These are phyloP conservation scores for Oligia strigilis DNA, from an alignment of 2,888 invertebrate species.

Conservation along the genomic window DNA sequence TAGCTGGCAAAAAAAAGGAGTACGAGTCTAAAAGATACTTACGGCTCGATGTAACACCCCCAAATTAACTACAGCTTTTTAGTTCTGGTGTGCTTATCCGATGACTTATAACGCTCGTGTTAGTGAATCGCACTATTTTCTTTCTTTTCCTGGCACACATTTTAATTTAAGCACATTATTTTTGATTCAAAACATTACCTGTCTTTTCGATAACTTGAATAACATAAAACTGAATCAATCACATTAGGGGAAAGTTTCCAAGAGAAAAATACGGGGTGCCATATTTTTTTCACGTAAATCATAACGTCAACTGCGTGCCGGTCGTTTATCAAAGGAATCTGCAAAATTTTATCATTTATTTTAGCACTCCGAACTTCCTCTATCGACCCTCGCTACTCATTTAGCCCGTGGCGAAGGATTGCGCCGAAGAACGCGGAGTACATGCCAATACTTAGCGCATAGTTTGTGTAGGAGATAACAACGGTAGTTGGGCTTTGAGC, in stretches of 20 bases:
- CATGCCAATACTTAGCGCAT: slow-evolving; percentile 16
- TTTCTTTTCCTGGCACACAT: no score
- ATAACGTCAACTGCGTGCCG: slow-evolving; percentile 35
- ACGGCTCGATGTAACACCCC: neutral
- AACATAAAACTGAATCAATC: slow-evolving; percentile 16
- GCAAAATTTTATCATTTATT: slow-evolving; percentile 60
- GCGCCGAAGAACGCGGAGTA: neutral
- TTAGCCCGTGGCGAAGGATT: slow-evolving; percentile 13
- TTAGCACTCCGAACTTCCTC: slow-evolving; percentile 37
- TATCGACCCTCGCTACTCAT: slow-evolving; percentile 52
- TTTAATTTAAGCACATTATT: neutral
- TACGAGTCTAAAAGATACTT: neutral
- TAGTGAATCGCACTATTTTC: neutral
- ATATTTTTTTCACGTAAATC: slow-evolving; percentile 55
- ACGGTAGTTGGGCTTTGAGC: neutral
- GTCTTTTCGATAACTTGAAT: neutral
- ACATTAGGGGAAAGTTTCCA: slow-evolving; percentile 13
- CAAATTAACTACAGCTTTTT: neutral
- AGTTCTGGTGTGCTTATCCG: neutral
- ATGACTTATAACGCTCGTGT: neutral
- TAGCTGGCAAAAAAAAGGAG: neutral
- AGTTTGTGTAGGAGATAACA: neutral
- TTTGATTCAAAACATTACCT: neutral
- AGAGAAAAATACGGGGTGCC: slow-evolving; percentile 21
- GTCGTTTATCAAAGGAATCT: slow-evolving; percentile 55